Conservation (phyloP, 2,113 vertebrate genomes). For the Gallinago undulata region DNA sequence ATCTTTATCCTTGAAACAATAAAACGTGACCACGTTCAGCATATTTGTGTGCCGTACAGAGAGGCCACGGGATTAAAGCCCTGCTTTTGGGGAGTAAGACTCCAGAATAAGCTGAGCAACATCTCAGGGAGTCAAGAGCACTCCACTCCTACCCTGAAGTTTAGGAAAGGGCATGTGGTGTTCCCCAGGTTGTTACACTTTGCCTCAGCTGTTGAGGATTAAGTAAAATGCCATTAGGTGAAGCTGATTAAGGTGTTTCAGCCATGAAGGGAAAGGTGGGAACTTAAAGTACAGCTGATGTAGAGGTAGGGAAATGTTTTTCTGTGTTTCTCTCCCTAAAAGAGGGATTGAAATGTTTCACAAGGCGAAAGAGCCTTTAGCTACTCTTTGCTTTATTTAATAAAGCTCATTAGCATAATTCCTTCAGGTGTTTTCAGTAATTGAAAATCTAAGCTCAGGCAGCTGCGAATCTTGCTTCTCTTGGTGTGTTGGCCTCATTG, state of each 20-base stretch:
- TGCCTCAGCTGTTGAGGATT: not conserved
- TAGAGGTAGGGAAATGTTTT: not conserved
- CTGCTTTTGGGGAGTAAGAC: not conserved
- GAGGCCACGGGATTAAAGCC: not conserved
- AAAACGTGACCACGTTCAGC: constrained; percentile 1
- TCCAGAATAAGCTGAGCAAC: not conserved
- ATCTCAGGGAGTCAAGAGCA: fast-evolving
- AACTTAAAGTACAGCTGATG: not conserved
- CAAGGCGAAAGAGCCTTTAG: not conserved
- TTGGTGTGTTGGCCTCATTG: too few relatives aligned
- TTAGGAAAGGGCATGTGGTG: not conserved
- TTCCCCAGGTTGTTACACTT: not conserved
- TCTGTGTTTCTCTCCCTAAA: fast-evolving
- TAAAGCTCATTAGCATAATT: fast-evolving
- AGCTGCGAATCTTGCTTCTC: not conserved
- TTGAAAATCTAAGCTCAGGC: not conserved
- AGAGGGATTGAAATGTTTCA: not conserved
- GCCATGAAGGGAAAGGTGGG: not conserved
- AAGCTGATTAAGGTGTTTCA: not conserved
- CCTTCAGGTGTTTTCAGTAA: not conserved
- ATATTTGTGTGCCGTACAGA: not conserved
- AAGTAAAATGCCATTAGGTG: not conserved
- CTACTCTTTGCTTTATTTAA: not conserved
- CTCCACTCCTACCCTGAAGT: not conserved
- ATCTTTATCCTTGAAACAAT: constrained; percentile 70